Conservation (phyloP, 2,113 vertebrate genomes). For the Megaceryle maxima region DNA sequence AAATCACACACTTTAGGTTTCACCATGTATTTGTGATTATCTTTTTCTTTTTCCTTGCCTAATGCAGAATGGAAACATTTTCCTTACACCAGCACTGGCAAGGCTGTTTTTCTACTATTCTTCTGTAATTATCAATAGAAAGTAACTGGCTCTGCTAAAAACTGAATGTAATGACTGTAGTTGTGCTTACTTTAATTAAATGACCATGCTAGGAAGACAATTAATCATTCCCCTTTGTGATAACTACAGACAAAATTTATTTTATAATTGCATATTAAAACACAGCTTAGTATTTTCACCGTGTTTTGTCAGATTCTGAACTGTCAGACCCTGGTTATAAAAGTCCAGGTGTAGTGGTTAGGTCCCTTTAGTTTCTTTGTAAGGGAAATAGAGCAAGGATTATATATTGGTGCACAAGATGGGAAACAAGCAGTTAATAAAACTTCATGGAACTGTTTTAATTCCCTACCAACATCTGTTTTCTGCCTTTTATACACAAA, state of each 20-base stretch:
- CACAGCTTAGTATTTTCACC: not conserved
- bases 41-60: not conserved
- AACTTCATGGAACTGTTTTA: not conserved
- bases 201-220: not conserved
- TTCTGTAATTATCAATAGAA: not conserved
- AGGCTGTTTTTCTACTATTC: not conserved
- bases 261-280: not conserved
- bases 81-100: not conserved
- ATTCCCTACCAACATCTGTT: not conserved
- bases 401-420: not conserved
- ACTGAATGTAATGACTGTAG: not conserved
- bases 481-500: not conserved
- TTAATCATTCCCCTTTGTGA: not conserved
- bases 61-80: not conserved
- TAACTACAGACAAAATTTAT: not conserved
- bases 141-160: not conserved
- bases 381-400: not conserved
- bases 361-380: not conserved
- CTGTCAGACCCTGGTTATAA: not conserved
- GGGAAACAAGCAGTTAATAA: not conserved
- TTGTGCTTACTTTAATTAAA: not conserved
- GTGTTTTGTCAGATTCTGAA: not conserved
- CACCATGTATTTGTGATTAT: not conserved
- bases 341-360: fast-evolving
- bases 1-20: not conserved